phyloP scores from a whole-genome alignment of 2,113 vertebrate genomes.

The Dasypus novemcinctus region DNA sequence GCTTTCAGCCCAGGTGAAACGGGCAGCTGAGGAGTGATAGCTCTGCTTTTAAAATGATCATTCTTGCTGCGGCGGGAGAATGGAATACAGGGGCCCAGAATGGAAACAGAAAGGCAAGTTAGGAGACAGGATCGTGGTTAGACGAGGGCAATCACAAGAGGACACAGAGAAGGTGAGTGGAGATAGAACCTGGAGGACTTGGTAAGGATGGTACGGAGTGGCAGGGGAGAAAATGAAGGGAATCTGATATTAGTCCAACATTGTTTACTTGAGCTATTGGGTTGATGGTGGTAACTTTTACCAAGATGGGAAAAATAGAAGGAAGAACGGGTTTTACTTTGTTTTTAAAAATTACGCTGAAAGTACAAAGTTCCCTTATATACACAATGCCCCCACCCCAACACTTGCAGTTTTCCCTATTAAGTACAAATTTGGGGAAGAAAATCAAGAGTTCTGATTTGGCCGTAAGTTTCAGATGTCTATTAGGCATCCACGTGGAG shows the following conservation, averaged over 20 bases:
- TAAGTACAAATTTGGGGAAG: neutral
- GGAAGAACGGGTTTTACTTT: neutral
- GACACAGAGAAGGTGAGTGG: neutral
- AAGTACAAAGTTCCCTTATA: too few species aligned
- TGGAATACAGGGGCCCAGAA: neutral
- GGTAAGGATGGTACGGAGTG: neutral
- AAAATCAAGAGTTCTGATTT: neutral
- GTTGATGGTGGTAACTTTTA: neutral
- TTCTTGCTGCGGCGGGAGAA: neutral
- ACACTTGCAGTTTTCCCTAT: too few species aligned
- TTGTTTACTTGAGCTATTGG: neutral
- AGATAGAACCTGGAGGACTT: neutral
- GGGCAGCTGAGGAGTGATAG: neutral
- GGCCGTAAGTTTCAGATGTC: neutral
- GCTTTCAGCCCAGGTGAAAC: neutral
- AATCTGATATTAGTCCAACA: neutral
- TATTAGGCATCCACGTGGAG: neutral
- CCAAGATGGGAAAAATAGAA: neutral
- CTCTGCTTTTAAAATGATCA: neutral
- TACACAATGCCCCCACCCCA: too few species aligned
- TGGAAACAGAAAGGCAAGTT: neutral
- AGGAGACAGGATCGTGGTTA: neutral
- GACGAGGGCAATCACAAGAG: neutral
- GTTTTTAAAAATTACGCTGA: too few species aligned
- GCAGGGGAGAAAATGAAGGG: neutral